phyloP scores from a whole-genome alignment of 1,140 invertebrate species.

The Potamilus streckersoni region DNA sequence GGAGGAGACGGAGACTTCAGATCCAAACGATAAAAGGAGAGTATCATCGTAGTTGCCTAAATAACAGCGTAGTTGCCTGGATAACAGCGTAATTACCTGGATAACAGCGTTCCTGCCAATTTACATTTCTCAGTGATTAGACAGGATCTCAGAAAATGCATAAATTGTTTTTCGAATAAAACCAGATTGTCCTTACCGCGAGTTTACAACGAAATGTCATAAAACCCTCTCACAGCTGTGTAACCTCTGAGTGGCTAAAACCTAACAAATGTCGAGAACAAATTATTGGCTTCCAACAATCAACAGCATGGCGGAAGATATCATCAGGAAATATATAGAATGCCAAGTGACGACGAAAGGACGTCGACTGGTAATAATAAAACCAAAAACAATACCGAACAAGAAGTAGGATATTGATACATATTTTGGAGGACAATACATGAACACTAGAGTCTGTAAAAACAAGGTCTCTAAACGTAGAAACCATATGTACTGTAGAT shows the following conservation, averaged over 20 bases:
- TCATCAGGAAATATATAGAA: too few species aligned
- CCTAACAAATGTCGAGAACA: slow-evolving; percentile 35
- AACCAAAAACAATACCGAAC: too few species aligned
- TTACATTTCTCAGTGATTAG: slow-evolving; percentile 18
- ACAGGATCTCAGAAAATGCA: slow-evolving; percentile 19
- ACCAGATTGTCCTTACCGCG: slow-evolving; percentile 32
- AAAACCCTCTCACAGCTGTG: slow-evolving; percentile 30
- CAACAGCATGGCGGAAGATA: slow-evolving; percentile 4
- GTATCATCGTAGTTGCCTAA: too few species aligned
- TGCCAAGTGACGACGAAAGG: too few species aligned
- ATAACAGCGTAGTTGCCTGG: background rate
- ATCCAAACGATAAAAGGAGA: too few species aligned
- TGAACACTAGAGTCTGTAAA: background rate
- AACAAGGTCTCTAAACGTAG: too few species aligned
- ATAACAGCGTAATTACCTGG: background rate
- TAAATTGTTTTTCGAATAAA: slow-evolving; percentile 7
- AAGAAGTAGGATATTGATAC: too few species aligned
- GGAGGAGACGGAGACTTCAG: slow-evolving; percentile 5
- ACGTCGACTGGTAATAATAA: too few species aligned
- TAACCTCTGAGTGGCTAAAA: slow-evolving; percentile 39
- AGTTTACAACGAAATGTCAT: slow-evolving; percentile 28
- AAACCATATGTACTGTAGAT: too few species aligned
- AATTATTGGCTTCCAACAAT: slow-evolving; percentile 39
- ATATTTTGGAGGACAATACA: too few species aligned
- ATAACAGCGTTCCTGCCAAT: slow-evolving; percentile 5